Evolutionary conservation across 1,140 invertebrate genomes (phyloP).

Genomic region (Microplitis mediator): DNA sequence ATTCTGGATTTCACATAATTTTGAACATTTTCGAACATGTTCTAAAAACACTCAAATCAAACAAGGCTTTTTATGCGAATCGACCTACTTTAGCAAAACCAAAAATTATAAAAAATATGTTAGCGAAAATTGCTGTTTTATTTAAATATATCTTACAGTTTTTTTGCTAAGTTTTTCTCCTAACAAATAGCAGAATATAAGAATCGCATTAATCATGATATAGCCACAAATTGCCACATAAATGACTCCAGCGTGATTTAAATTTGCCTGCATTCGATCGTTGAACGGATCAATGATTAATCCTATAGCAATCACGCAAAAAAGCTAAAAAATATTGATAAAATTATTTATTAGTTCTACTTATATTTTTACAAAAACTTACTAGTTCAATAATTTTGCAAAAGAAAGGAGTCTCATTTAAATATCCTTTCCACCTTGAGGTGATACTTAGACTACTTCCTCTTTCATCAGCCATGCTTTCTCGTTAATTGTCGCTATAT

Average conservation of each 20-base stretch:
- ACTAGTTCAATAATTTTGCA: conserved; percentile 45
- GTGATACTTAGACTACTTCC: not conserved
- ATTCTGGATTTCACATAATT: too few relatives aligned
- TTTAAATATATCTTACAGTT: conserved; percentile 26
- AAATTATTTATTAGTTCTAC: not conserved
- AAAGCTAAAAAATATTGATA: conserved; percentile 25
- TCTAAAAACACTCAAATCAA: too few relatives aligned
- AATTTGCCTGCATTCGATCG: conserved; percentile 23
- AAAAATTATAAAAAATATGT: not conserved
- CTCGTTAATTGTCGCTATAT: not conserved
- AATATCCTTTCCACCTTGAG: conserved; percentile 30
- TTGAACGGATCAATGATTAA: conserved; percentile 35
- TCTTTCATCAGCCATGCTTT: conserved; percentile 34
- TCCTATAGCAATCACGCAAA: conserved; percentile 32
- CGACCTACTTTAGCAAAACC: not conserved
- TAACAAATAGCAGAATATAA: conserved; percentile 28
- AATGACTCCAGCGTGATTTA: conserved; percentile 30
- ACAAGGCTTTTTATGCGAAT: not conserved
- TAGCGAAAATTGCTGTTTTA: not conserved
- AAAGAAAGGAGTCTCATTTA: conserved; percentile 39
- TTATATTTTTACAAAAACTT: conserved; percentile 17
- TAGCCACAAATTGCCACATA: conserved; percentile 31
- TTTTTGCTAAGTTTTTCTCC: conserved; percentile 32
- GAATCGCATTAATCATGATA: conserved; percentile 34
- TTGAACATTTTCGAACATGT: too few relatives aligned